Evolutionary conservation across 2,113 vertebrate species (phyloP).

Genomic region (Myanophis thanlyinensis): DNA sequence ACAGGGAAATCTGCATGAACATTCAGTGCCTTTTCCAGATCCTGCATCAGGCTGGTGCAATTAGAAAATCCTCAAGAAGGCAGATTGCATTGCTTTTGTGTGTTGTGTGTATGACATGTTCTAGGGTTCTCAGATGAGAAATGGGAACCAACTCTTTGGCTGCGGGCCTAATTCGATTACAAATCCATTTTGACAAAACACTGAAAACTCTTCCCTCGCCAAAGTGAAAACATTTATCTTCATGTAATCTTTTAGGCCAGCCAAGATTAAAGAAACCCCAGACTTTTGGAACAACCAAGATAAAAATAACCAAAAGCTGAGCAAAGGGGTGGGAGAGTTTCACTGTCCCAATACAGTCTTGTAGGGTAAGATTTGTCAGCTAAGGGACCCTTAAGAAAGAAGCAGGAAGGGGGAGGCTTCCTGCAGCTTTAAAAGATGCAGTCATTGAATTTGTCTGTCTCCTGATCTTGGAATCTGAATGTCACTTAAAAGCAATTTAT

Average conservation of each 20-base stretch:
- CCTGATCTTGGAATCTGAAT: not conserved
- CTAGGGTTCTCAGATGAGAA: not conserved
- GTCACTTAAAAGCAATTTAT: slow-evolving; percentile 8
- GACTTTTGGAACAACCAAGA: not conserved
- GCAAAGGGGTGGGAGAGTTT: no score
- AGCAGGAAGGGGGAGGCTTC: not conserved
- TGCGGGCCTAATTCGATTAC: not conserved
- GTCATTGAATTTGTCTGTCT: not conserved
- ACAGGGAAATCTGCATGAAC: not conserved
- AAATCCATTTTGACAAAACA: not conserved
- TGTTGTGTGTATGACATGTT: not conserved
- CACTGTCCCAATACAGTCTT: not conserved
- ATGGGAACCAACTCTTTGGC: not conserved
- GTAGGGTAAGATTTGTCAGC: not conserved
- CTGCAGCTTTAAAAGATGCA: not conserved
- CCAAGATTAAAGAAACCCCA: not conserved
- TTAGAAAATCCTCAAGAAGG: not conserved
- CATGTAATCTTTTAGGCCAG: not conserved
- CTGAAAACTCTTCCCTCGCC: not conserved
- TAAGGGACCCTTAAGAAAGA: not conserved
- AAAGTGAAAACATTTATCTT: not conserved
- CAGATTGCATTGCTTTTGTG: not conserved
- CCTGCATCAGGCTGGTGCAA: not conserved
- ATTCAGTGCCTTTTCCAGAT: not conserved
- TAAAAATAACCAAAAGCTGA: not conserved